Evolutionary conservation across 2,113 vertebrate genomes (phyloP).

Genomic region (Onychorhynchus coronatus): DNA sequence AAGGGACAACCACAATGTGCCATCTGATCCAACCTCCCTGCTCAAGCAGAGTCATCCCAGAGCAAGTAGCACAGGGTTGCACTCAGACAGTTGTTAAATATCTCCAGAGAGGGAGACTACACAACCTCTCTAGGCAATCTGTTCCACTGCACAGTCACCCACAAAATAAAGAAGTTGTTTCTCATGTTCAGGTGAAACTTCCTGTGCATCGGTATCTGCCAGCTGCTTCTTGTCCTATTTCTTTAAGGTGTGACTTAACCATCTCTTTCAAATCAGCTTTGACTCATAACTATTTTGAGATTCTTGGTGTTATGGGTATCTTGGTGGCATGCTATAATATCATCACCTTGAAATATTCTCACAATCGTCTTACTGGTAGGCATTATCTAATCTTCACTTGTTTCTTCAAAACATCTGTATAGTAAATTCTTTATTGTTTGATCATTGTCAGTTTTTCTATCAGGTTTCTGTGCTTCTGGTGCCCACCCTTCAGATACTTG

Average conservation of each 20-base stretch:
- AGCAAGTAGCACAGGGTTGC: neutral
- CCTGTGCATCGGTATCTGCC: neutral
- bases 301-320: no score
- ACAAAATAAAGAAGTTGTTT: neutral
- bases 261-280: no score
- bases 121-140: neutral
- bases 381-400: no score
- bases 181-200: neutral
- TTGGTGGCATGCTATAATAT: no score
- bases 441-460: no score
- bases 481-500: neutral
- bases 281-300: no score
- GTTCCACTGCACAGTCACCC: neutral
- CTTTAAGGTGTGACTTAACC: neutral
- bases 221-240: neutral
- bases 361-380: no score
- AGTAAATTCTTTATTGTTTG: no score
- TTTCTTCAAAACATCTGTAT: no score
- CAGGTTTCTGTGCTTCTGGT: no score
- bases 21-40: neutral
- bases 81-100: neutral
- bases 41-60: neutral
- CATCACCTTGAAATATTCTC: no score
- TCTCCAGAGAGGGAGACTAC: neutral
- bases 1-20: neutral